Conservation (phyloP, 2,888 invertebrate genomes). For the Loripinus fragilis region DNA sequence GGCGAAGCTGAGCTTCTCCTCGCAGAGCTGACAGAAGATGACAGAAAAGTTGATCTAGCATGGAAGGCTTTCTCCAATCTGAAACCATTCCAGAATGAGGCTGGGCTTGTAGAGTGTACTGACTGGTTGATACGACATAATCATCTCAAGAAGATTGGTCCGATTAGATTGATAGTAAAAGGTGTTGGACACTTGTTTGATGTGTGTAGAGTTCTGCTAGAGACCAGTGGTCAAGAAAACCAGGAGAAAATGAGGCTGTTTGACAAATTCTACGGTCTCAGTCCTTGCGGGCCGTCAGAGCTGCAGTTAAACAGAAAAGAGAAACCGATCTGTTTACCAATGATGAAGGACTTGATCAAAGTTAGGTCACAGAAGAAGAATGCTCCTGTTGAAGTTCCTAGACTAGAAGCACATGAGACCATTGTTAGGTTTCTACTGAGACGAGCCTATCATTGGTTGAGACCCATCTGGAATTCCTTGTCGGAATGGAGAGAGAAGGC, state of each 20-base stretch:
- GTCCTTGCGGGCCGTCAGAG: slow-evolving; percentile 26
- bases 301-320: slow-evolving; percentile 55
- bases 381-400: slow-evolving; percentile 15
- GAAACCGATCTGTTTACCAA: slow-evolving; percentile 58
- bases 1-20: slow-evolving; percentile 52
- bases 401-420: slow-evolving; percentile 24
- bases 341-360: slow-evolving; percentile 36
- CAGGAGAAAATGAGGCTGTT: slow-evolving; percentile 46
- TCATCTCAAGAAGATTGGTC: slow-evolving; percentile 25
- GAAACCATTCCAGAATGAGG: slow-evolving; percentile 59
- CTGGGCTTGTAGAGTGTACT: slow-evolving; percentile 65
- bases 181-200: slow-evolving; percentile 60
- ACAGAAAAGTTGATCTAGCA: slow-evolving; percentile 45
- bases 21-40: slow-evolving; percentile 41
- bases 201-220: slow-evolving; percentile 49
- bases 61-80: slow-evolving; percentile 57
- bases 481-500: slow-evolving; percentile 19
- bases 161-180: slow-evolving; percentile 31
- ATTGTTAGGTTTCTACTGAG: slow-evolving; percentile 43
- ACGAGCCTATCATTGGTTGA: slow-evolving; percentile 38
- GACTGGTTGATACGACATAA: slow-evolving; percentile 48
- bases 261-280: slow-evolving; percentile 65
- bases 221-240: slow-evolving; percentile 35
- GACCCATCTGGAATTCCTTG: slow-evolving; percentile 18
- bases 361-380: slow-evolving; percentile 18